Conservation (phyloP, 2,797 vertebrate species). For the Clarias pachynema region DNA sequence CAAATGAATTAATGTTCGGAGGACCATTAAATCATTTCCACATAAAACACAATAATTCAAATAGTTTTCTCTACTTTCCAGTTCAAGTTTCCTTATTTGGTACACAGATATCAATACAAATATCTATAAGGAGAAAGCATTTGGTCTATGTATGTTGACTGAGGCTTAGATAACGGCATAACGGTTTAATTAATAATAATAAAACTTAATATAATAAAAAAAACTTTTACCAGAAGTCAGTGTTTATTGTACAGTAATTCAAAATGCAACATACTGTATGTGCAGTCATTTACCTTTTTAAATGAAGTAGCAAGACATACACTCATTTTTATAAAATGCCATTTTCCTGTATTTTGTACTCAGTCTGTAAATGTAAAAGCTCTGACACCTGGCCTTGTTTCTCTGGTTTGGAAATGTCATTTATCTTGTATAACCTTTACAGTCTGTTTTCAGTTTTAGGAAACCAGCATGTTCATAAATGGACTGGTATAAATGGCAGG, state of each 20-base stretch:
- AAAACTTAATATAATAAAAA: not conserved
- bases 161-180: not conserved
- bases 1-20: not conserved
- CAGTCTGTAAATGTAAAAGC: not conserved
- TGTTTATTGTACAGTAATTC: not conserved
- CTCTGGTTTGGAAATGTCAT: constrained; percentile 19
- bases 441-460: constrained; percentile 46
- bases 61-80: not conserved
- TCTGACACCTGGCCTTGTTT: constrained; percentile 7
- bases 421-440: constrained; percentile 19
- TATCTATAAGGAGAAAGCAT: not conserved
- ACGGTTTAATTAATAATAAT: not conserved
- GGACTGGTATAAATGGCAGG: constrained; percentile 28
- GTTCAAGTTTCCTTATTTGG: not conserved
- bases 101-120: not conserved
- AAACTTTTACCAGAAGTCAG: not conserved
- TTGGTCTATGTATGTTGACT: not conserved
- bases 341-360: not conserved
- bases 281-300: constrained; percentile 10
- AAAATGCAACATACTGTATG: not conserved
- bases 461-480: constrained; percentile 41
- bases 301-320: not conserved
- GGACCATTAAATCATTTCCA: not conserved
- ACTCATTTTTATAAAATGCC: not conserved
- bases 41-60: not conserved